These are phyloP conservation scores for Blastomussa wellsi DNA, from an alignment of 92 coral and sea anemone species.

Conservation along the genomic window DNA sequence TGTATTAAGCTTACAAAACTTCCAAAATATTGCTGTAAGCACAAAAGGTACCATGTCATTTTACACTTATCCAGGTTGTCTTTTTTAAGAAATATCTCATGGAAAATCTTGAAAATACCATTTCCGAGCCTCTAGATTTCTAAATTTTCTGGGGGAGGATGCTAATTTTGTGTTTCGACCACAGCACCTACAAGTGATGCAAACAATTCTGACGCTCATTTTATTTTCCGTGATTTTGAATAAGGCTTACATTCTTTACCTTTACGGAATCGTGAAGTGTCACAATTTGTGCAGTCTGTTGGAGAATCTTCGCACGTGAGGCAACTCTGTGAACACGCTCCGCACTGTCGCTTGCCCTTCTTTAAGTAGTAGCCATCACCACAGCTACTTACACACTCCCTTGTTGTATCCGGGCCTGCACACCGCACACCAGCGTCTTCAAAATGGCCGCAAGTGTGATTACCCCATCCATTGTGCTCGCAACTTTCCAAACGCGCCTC, in stretches of 20 bases:
- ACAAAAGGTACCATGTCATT: too few relatives aligned
- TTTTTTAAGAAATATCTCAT: too few relatives aligned
- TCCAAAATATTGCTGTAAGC: too few relatives aligned
- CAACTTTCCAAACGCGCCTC: conserved; percentile 72
- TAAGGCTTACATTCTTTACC: conserved; percentile 45
- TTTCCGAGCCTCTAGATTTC: too few relatives aligned
- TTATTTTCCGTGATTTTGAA: neutral
- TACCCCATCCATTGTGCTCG: conserved; percentile 73
- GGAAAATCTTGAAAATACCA: too few relatives aligned
- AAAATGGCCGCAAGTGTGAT: conserved; percentile 84
- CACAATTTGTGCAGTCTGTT: conserved; percentile 74
- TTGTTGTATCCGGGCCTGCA: conserved; percentile 87
- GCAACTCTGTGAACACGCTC: conserved; percentile 73
- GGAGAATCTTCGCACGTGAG: conserved; percentile 66
- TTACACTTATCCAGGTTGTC: too few relatives aligned
- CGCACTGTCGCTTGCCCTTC: conserved; percentile 54
- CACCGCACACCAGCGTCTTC: conserved; percentile 96
- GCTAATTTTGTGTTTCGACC: too few relatives aligned
- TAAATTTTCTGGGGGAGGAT: too few relatives aligned
- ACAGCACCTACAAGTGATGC: too few relatives aligned
- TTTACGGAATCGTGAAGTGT: conserved; percentile 54
- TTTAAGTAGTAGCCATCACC: conserved; percentile 72
- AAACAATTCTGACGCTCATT: neutral
- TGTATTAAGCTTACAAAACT: too few relatives aligned
- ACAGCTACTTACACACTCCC: conserved; percentile 74